Conservation (phyloP, 2,888 invertebrate genomes). For the Tinea pellionella region DNA sequence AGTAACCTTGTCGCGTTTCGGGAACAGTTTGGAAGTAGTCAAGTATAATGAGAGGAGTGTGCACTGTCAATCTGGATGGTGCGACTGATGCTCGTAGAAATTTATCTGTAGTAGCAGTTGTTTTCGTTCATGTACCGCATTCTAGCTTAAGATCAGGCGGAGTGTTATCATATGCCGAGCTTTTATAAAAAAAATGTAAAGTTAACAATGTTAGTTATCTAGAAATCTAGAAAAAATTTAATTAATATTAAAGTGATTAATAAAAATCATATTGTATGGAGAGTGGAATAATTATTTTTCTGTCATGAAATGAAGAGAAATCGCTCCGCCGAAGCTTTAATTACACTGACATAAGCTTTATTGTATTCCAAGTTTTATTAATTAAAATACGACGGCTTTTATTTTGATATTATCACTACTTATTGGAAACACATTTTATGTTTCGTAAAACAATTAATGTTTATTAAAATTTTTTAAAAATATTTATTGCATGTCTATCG, state of each 20-base stretch:
- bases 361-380: not conserved
- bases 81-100: too few relatives aligned
- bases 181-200: too few relatives aligned
- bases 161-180: too few relatives aligned
- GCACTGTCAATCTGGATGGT: too few relatives aligned
- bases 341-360: not conserved
- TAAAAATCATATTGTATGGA: not conserved
- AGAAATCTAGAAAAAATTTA: not conserved
- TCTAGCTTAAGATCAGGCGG: too few relatives aligned
- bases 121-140: too few relatives aligned
- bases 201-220: too few relatives aligned
- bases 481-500: too few relatives aligned
- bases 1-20: too few relatives aligned
- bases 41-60: too few relatives aligned
- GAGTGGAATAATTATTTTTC: not conserved
- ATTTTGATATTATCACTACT: not conserved
- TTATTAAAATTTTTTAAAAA: not conserved
- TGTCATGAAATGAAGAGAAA: not conserved
- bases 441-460: not conserved
- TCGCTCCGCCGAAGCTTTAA: not conserved
- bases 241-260: not conserved
- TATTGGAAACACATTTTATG: not conserved
- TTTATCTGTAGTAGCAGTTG: too few relatives aligned
- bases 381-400: not conserved
- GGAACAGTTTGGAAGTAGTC: too few relatives aligned